phyloP scores from a whole-genome alignment of 2,113 vertebrate species.

The Noturus placidus region DNA sequence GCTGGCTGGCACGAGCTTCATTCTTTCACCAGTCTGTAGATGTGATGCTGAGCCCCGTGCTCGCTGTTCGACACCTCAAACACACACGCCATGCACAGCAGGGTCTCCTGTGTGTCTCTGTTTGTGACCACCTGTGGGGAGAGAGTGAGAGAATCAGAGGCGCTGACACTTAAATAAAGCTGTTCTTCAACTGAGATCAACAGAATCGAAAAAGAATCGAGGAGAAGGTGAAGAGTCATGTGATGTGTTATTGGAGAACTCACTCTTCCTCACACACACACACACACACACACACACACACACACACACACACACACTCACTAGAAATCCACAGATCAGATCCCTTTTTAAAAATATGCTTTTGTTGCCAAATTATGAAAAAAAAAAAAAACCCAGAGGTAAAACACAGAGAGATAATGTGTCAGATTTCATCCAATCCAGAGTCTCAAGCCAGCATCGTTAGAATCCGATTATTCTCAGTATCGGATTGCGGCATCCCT shows the following conservation, averaged over 20 bases:
- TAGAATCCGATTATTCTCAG: neutral
- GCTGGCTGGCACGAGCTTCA: constrained; percentile 67
- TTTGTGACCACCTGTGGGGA: constrained; percentile 91
- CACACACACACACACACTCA: neutral
- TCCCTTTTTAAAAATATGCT: neutral
- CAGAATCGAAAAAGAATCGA: neutral
- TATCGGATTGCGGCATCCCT: neutral
- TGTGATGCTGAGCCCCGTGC: constrained; percentile 97
- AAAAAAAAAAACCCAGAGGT: no score
- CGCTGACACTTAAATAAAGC: constrained; percentile 18
- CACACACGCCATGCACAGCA: constrained; percentile 99
- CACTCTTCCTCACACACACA: neutral
- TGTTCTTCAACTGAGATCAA: neutral
- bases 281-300: neutral
- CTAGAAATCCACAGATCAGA: neutral
- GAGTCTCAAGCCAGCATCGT: neutral
- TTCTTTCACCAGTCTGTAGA: constrained; percentile 99
- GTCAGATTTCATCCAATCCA: no score
- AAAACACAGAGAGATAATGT: neutral
- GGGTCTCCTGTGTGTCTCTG: constrained; percentile 97
- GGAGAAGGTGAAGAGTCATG: neutral
- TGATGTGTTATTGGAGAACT: constrained; percentile 15
- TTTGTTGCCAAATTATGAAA: neutral
- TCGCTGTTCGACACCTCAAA: constrained; percentile 99
- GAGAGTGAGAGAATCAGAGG: constrained; percentile 1